These are phyloP conservation scores for Stenopsyche tienmushanensis DNA, from an alignment of 1,140 invertebrate genomes.

Conservation along the genomic window DNA sequence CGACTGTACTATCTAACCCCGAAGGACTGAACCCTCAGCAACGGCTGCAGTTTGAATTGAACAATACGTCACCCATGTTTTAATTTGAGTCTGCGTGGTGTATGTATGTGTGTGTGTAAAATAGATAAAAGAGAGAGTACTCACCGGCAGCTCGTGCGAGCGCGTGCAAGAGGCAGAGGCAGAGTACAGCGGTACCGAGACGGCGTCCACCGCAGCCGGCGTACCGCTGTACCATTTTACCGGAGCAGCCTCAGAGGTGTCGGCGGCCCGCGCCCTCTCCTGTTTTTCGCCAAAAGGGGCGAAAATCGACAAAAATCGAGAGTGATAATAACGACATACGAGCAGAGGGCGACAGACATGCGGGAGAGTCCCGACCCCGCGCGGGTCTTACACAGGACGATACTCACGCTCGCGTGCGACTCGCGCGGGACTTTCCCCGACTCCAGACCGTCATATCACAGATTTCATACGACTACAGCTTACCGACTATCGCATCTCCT, in stretches of 20 bases:
- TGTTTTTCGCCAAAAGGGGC: conserved; percentile 34
- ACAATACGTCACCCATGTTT: too few relatives aligned
- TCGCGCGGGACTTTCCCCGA: background rate
- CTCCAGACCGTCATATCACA: background rate
- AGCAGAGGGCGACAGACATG: conserved; percentile 32
- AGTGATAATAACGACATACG: conserved; percentile 40
- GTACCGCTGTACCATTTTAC: conserved; percentile 42
- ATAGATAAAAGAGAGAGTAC: conserved; percentile 11
- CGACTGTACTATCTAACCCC: too few relatives aligned
- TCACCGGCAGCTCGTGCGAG: conserved; percentile 34
- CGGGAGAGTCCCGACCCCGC: background rate
- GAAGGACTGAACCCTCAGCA: too few relatives aligned
- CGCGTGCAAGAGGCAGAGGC: conserved; percentile 36
- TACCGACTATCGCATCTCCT: too few relatives aligned
- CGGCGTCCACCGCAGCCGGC: conserved; percentile 40
- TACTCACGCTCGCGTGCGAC: background rate
- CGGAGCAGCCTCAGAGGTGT: conserved; percentile 37
- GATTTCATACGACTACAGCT: conserved; percentile 1
- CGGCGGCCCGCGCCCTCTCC: conserved; percentile 31
- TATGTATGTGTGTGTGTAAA: background rate
- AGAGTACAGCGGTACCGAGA: conserved; percentile 38
- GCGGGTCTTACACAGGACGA: background rate
- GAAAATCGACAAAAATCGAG: conserved; percentile 40
- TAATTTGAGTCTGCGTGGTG: background rate
- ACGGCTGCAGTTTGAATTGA: too few relatives aligned